Base-by-base conservation (phyloP, 2,888 invertebrate species). In the Andrena flavipes region DNA sequence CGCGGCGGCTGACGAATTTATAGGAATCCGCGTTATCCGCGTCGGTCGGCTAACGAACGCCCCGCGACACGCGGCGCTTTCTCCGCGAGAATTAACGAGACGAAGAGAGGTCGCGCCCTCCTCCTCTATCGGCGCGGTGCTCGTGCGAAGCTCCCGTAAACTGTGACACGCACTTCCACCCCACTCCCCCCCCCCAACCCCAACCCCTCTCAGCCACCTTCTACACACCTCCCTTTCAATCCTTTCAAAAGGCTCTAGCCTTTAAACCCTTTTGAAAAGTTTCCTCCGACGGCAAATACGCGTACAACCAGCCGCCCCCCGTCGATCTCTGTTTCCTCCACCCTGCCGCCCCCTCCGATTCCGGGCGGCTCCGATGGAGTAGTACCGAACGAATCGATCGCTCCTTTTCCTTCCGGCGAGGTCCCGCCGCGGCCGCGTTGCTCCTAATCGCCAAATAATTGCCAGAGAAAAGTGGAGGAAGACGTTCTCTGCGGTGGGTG, bases 371-470 rank as follows among this genome's bases (percentile, higher is more conserved):
- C 7, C 63, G 63, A 26, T 49, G 56, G 23, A 26, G 29, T 16
- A 16, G 16, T 26, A 5, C 63, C 65, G 29, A 64, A 49, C 16
- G 30, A 8, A 65, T 65, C 65, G 54, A 35, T 74, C 30, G 26
- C 33, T 35, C 35, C 42, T n/a, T 16, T 59, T 29, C n/a, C 23
- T 59, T 42, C 65, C 1, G 33, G n/a, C 56, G 48, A 0, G 23
- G 13, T 33, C 23, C 64, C 13, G 30, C 13, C 13, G 20, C 29
- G 20, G 35, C 35, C 42, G 64, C 54, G 26, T 73, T 51, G 59
- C 42, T 64, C 48, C 65, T 68, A 70, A 82, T 77, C 77, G 68
- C 20, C 69, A 71, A 65, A 69, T 72, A 83, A 84, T 79, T 73
- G 70, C 65, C 48, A 64, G 71, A 35, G 70, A 56, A 65, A 63